These are phyloP conservation scores for Enteromius mattozi DNA, from an alignment of 2,797 vertebrate genomes.

Conservation along the genomic window DNA sequence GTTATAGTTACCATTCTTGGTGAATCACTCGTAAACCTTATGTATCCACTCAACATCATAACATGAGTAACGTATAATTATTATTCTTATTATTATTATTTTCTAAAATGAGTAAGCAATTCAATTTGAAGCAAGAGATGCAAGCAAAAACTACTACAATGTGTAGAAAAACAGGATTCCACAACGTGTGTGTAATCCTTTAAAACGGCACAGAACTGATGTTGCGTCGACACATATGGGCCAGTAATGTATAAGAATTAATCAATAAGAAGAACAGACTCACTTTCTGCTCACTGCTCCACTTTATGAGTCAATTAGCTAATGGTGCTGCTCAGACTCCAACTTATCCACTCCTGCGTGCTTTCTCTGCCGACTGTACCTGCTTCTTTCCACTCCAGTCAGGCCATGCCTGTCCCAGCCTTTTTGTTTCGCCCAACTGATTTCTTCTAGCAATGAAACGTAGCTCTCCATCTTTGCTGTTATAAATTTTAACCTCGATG, in stretches of 20 bases:
- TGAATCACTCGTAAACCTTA: background rate
- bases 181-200: background rate
- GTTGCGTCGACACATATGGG: background rate
- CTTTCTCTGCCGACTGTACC: slow-evolving; percentile 28
- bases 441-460: slow-evolving; percentile 63
- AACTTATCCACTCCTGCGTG: slow-evolving; percentile 54
- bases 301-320: slow-evolving; percentile 78
- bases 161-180: background rate
- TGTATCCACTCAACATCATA: background rate
- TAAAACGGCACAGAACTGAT: background rate
- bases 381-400: background rate
- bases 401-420: slow-evolving; percentile 26
- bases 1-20: background rate
- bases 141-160: background rate
- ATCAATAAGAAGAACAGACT: background rate
- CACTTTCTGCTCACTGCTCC: slow-evolving; percentile 10
- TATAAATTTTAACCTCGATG: slow-evolving; percentile 41
- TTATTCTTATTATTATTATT: background rate
- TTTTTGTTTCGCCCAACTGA: slow-evolving; percentile 60
- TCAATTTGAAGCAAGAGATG: background rate
- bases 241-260: background rate
- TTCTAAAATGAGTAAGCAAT: background rate
- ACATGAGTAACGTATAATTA: background rate
- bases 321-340: slow-evolving; percentile 69
- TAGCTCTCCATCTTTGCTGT: background rate